Percentiles rank a stretch among this genome's conserved stretches.
phyloP scores from a whole-genome alignment of 1,140 invertebrate genomes.

The Onthophagus taurus region DNA sequence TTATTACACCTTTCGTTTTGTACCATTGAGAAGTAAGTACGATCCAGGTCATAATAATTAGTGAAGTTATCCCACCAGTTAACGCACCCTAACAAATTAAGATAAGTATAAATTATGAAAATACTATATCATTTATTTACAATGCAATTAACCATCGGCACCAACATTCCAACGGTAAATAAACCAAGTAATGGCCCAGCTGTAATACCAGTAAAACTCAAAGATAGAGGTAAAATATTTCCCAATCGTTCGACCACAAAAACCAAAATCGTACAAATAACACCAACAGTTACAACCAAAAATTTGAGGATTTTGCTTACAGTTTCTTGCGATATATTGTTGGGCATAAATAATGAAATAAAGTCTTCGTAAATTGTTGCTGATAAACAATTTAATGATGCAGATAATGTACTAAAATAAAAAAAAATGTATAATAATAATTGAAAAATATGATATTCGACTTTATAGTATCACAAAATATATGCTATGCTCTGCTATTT shows the following conservation, averaged over 20 bases:
- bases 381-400: constrained; percentile 53
- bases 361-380: constrained; percentile 59
- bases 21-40: constrained; percentile 10
- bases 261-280: constrained; percentile 46
- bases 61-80: constrained; percentile 3
- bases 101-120: too few relatives aligned
- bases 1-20: constrained; percentile 3
- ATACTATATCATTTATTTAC: too few relatives aligned
- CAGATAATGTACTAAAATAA: constrained; percentile 50
- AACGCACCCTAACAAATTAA: constrained; percentile 14
- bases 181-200: constrained; percentile 54
- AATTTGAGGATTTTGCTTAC: constrained; percentile 45
- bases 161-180: constrained; percentile 59
- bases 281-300: constrained; percentile 47
- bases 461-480: too few relatives aligned
- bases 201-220: constrained; percentile 52
- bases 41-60: constrained; percentile 4
- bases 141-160: constrained; percentile 53
- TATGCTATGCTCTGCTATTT: too few relatives aligned
- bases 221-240: constrained; percentile 48
- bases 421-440: background rate
- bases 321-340: constrained; percentile 37
- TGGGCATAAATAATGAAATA: constrained; percentile 37
- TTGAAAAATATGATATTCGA: too few relatives aligned
- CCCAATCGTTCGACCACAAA: constrained; percentile 53